Evolutionary conservation across 2,888 invertebrate genomes (phyloP).

Genomic region (Matsumyia berberina): DNA sequence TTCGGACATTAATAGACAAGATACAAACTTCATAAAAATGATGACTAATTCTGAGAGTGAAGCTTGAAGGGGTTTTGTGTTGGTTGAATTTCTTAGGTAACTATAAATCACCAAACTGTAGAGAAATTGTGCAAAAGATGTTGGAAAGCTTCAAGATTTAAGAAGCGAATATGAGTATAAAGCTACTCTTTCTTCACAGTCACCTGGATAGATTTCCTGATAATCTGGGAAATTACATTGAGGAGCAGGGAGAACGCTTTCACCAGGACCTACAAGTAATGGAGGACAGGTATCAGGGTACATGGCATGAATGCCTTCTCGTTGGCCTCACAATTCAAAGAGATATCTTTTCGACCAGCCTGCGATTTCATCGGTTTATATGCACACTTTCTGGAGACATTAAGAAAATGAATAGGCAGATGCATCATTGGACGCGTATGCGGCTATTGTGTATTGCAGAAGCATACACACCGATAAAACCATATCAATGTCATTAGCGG

Average conservation of each 20-base stretch:
- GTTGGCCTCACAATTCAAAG: conserved; percentile 51
- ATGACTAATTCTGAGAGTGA: conserved; percentile 31
- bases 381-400: conserved; percentile 62
- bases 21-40: conserved; percentile 36
- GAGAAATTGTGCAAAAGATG: neutral
- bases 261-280: conserved; percentile 23
- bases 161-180: conserved; percentile 16
- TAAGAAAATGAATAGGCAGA: conserved; percentile 68
- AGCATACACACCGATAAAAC: conserved; percentile 6
- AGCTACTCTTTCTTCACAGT: conserved; percentile 15
- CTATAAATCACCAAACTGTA: neutral
- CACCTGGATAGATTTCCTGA: conserved; percentile 24
- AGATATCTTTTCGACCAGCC: conserved; percentile 45
- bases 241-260: conserved; percentile 33
- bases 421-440: no score
- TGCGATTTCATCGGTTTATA: conserved; percentile 42
- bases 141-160: neutral
- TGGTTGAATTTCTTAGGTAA: conserved; percentile 40
- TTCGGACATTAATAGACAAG: conserved; percentile 20
- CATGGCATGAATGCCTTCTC: conserved; percentile 45
- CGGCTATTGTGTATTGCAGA: conserved; percentile 35
- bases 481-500: conserved; percentile 7
- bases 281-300: conserved; percentile 27
- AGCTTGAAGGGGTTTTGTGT: conserved; percentile 36
- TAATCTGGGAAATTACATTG: conserved; percentile 14